Evolutionary conservation across 2,797 vertebrate species (phyloP), one percentile per base, ranked within the genome.

Genomic region (Paramormyrops hopkinsi): DNA sequence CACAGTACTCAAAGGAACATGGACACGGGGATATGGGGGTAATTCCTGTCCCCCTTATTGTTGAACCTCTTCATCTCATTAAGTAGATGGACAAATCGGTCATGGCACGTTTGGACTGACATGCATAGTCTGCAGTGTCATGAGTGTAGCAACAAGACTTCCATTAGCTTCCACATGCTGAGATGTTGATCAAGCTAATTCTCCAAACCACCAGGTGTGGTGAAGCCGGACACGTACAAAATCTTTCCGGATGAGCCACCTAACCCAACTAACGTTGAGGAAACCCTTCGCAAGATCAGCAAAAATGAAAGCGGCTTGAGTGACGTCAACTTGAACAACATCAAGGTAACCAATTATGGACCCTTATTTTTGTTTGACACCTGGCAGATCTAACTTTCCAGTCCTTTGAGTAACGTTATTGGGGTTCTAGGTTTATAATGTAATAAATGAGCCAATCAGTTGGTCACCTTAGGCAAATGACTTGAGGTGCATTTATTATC

Each of bases 281-380:
- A 98, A 85, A 98, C 97, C 0, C 93, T 99, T 91, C 93, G 89
- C 91, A 96, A 95, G 69, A 97, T 99, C 93, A 95, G 94, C 91
- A 96, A 93, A 92, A 97, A 99, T 0, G 97, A 99, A 91, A 95
- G 94, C 86, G 91, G 94, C 1, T 93, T 99, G 93, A 95, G 93
- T 17, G 97, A 99, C 0, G 97, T 99, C 94, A 99, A 99, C 95
- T 96, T 99, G 90, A 99, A 99, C 94, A 99, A 99, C 93, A 99
- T 99, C 92, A 97, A 97, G 97, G 98, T 98, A 92, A 22, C 33
- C 50, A 19, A 29, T 87, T 41, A 37, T 12, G 59, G 46, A 56
- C 85, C 22, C 4, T 86, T 12, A 29, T 56, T 33, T 86, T 56
- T 56, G 48, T 29, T 29, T 17, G 65, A 14, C 65, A 6, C 0